Evolutionary conservation across 1,140 invertebrate species (phyloP).

Genomic region (Aplysia californica): DNA sequence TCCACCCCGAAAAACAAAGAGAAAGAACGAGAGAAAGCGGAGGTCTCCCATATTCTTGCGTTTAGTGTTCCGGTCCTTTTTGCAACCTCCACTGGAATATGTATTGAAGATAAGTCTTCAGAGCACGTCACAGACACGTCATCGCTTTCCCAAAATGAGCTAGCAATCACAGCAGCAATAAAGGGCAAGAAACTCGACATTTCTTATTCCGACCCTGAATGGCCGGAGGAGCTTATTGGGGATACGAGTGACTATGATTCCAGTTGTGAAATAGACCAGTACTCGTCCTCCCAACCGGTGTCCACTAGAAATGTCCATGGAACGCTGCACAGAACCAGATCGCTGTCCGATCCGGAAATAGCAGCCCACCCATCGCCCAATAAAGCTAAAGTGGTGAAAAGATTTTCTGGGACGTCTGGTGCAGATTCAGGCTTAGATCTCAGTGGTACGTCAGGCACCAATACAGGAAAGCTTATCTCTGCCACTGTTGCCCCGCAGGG

Average conservation of each 20-base stretch:
- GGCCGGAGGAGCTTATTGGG: conserved; percentile 38
- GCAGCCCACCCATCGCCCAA: too few relatives aligned
- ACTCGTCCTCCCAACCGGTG: conserved; percentile 51
- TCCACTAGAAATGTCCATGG: conserved; percentile 36
- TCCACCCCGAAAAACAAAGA: conserved; percentile 21
- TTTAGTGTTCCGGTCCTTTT: conserved; percentile 62
- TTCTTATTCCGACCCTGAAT: conserved; percentile 25
- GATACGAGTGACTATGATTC: conserved; percentile 66
- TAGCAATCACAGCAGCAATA: too few relatives aligned
- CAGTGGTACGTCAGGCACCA: conserved; percentile 28
- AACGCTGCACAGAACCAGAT: conserved; percentile 19
- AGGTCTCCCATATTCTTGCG: conserved; percentile 17
- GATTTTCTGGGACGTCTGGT: conserved; percentile 35
- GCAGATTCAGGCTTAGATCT: conserved; percentile 56
- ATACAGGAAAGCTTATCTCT: too few relatives aligned
- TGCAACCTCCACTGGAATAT: conserved; percentile 62
- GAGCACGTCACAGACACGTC: conserved; percentile 32
- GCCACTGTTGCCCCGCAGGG: too few relatives aligned
- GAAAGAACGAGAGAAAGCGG: conserved; percentile 19
- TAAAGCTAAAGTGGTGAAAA: too few relatives aligned
- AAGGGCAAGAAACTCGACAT: conserved; percentile 58
- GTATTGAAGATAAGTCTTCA: conserved; percentile 49
- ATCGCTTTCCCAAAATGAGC: conserved; percentile 14
- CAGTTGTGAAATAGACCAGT: conserved; percentile 49
- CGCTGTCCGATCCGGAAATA: conserved; percentile 40